Evolutionary conservation across 2,888 invertebrate species (phyloP).

Genomic region (Dolomedes plantarius): DNA sequence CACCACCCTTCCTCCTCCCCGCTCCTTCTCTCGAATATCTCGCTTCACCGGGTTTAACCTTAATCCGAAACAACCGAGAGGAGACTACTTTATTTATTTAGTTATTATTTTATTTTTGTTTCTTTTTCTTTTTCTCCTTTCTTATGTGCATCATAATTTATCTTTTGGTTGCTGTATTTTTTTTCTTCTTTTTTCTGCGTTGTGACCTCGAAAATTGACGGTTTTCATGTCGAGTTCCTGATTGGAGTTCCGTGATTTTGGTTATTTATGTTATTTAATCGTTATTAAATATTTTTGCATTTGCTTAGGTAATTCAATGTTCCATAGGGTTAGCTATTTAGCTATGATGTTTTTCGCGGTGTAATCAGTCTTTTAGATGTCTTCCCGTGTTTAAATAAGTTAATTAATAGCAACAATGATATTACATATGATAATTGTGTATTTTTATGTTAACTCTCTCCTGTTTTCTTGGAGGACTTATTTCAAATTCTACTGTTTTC

Average conservation of each 20-base stretch:
- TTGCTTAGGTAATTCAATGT: not conserved
- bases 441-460: too few species aligned
- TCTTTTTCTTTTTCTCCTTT: slow-evolving; percentile 11
- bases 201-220: slow-evolving; percentile 51
- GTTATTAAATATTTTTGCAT: not conserved
- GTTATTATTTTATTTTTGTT: slow-evolving; percentile 12
- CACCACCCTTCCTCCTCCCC: slow-evolving; percentile 29
- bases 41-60: slow-evolving; percentile 48
- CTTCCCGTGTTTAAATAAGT: too few species aligned
- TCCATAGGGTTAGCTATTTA: too few species aligned
- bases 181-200: slow-evolving; percentile 7
- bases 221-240: slow-evolving; percentile 25
- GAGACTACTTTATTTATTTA: slow-evolving; percentile 2
- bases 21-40: not conserved
- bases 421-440: too few species aligned
- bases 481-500: too few species aligned
- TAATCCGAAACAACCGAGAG: slow-evolving; percentile 45
- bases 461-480: too few species aligned
- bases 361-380: too few species aligned
- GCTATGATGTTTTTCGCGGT: too few species aligned
- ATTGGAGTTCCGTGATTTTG: slow-evolving; percentile 12
- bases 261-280: not conserved
- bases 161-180: not conserved
- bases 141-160: slow-evolving; percentile 13
- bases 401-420: too few species aligned